Percentiles rank a stretch among this genome's conserved stretches.
phyloP scores from a whole-genome alignment of 2,888 invertebrate species.

The Palloptera scutellata region DNA sequence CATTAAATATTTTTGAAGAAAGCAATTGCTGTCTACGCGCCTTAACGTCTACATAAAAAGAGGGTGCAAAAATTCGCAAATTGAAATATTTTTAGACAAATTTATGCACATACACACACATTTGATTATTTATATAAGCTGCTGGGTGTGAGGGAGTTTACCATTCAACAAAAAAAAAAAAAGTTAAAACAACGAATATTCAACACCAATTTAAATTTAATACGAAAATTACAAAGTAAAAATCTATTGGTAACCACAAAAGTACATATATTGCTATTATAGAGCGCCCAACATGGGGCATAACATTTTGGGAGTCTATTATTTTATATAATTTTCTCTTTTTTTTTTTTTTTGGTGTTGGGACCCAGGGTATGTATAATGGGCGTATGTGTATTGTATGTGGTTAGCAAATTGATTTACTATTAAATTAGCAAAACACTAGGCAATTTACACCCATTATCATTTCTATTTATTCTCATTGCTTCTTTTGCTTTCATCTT shows the following conservation, averaged over 20 bases:
- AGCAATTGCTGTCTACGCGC: too few relatives aligned
- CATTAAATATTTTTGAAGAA: too few relatives aligned
- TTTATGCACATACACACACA: too few relatives aligned
- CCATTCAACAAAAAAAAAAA: conserved; percentile 24
- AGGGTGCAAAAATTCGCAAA: conserved; percentile 4
- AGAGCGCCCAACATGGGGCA: background rate
- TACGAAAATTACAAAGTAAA: conserved; percentile 57
- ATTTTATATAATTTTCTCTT: too few relatives aligned
- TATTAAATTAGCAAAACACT: conserved; percentile 51
- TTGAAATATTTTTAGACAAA: conserved; percentile 6
- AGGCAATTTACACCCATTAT: too few relatives aligned
- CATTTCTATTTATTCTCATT: too few relatives aligned
- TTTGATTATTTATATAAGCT: too few relatives aligned
- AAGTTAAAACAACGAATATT: conserved; percentile 40
- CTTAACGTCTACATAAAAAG: background rate
- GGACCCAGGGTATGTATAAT: conserved; percentile 16
- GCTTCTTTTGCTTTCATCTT: too few relatives aligned
- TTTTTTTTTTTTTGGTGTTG: too few relatives aligned
- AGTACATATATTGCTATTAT: conserved; percentile 25
- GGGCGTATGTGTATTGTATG: conserved; percentile 12
- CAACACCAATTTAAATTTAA: conserved; percentile 41
- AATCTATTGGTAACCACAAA: conserved; percentile 33
- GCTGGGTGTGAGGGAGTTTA: too few relatives aligned
- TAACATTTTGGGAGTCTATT: too few relatives aligned
- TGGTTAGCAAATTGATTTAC: conserved; percentile 55